phyloP scores from a whole-genome alignment of 92 coral and sea anemone species.

The Porites evermanni region DNA sequence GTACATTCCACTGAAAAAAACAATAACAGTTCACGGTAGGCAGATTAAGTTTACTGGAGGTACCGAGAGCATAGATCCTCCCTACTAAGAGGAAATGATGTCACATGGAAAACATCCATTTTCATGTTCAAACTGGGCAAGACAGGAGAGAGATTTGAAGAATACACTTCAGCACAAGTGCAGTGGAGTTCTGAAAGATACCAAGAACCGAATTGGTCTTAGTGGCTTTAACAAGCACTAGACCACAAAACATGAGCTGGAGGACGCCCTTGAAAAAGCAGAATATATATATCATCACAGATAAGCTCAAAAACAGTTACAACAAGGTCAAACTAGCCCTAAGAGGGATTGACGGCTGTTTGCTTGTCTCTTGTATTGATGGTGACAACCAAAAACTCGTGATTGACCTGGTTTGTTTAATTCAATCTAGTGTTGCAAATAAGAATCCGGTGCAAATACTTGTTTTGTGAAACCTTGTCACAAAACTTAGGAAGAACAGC shows the following conservation, averaged over 20 bases:
- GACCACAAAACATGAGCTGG: slow-evolving; percentile 25
- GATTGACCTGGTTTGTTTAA: slow-evolving; percentile 31
- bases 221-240: slow-evolving; percentile 47
- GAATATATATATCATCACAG: background rate
- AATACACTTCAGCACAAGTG: slow-evolving; percentile 32
- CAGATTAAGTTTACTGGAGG: slow-evolving; percentile 21
- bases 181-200: background rate
- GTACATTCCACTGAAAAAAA: slow-evolving; percentile 6
- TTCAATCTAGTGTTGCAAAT: slow-evolving; percentile 16
- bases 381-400: slow-evolving; percentile 45
- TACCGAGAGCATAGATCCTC: slow-evolving; percentile 29
- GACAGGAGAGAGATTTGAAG: slow-evolving; percentile 39
- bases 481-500: slow-evolving; percentile 38
- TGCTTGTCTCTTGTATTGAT: slow-evolving; percentile 31
- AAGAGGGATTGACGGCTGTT: slow-evolving; percentile 21
- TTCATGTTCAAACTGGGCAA: slow-evolving; percentile 31
- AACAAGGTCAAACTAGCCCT: slow-evolving; percentile 39
- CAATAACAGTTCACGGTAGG: slow-evolving; percentile 19
- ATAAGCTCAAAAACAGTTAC: slow-evolving; percentile 18
- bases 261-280: slow-evolving; percentile 22
- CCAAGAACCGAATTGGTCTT: slow-evolving; percentile 25
- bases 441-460: slow-evolving; percentile 45
- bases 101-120: slow-evolving; percentile 34
- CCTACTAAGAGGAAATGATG: slow-evolving; percentile 22
- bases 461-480: slow-evolving; percentile 40